phyloP scores from a whole-genome alignment of 2,888 invertebrate species.

The Alitta virens region DNA sequence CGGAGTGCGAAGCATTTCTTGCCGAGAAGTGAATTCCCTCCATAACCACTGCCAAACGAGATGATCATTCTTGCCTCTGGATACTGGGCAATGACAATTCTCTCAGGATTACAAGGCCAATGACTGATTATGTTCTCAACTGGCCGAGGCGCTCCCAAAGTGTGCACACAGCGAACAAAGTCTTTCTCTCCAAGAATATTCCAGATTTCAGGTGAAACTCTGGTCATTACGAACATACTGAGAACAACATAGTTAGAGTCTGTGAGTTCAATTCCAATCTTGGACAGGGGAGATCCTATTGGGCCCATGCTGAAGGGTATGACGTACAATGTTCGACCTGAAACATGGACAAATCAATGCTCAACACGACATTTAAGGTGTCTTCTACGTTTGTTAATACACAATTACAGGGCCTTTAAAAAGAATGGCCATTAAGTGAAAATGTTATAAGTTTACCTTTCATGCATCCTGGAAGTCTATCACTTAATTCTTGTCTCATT shows the following conservation, averaged over 20 bases:
- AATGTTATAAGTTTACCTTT: conserved; percentile 23
- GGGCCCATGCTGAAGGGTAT: conserved; percentile 44
- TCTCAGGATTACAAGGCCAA: conserved; percentile 40
- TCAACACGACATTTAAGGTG: too few species aligned
- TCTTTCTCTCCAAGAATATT: conserved; percentile 29
- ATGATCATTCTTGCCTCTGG: conserved; percentile 33
- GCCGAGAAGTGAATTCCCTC: conserved; percentile 41
- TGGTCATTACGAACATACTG: conserved; percentile 40
- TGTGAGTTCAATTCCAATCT: conserved; percentile 38
- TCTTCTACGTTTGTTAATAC: too few species aligned
- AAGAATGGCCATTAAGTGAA: background rate
- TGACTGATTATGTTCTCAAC: conserved; percentile 33
- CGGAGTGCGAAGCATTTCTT: conserved; percentile 42
- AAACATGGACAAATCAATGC: too few species aligned
- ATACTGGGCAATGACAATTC: conserved; percentile 33
- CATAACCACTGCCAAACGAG: conserved; percentile 39
- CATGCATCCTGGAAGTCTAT: conserved; percentile 37
- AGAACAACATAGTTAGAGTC: conserved; percentile 41
- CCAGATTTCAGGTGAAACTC: conserved; percentile 29
- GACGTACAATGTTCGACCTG: conserved; percentile 41
- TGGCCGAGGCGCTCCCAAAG: conserved; percentile 34
- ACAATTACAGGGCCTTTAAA: too few species aligned
- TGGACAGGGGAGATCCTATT: conserved; percentile 36
- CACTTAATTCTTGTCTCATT: conserved; percentile 24
- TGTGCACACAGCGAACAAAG: conserved; percentile 36